Evolutionary conservation across 2,888 invertebrate species (phyloP), one percentile per base, ranked within the genome.

Genomic region (Torymus texanus): DNA sequence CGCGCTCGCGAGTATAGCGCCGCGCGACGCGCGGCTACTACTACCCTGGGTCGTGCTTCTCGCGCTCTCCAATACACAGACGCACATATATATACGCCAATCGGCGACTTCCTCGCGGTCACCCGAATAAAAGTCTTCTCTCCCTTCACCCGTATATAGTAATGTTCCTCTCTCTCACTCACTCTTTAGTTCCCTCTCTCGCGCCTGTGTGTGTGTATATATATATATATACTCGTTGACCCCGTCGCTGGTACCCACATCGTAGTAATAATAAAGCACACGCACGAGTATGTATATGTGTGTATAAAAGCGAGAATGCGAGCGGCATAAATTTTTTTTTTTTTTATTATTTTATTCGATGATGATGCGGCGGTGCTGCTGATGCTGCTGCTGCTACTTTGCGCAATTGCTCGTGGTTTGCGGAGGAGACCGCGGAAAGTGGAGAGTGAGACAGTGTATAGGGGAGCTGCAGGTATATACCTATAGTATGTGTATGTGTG

Each of bases 81-180:
- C 41, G 10, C 41, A n/a, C n/a, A n/a, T n/a, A n/a, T n/a, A n/a
- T n/a, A n/a, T n/a, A n/a, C n/a, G 41, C 41, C 41, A 41, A 41
- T 41, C 41, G 41, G 41, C 41, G 41, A 41, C 41, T 41, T 41
- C 41, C 41, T 41, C 41, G 41, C 41, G 41, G 8, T 41, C 41
- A 4, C 61, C 70, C 65, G 77, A 77, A 77, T 77, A 91, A 87
- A 84, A 87, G 86, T 83, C 91, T 85, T 84, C 83, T 85, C 84
- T 89, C 85, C 83, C 87, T 86, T 83, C 83, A 83, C 83, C 81
- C 18, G 50, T 21, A 21, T 21, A 21, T 41, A 41, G 29, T 41
- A 41, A 41, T 41, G 41, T 41, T 68, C 56, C 76, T 68, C 82
- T 81, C 59, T 24, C 18, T 51, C 50, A 24, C 73, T 63, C 73